A percentile compares a stretch with the other conserved stretches of the same genome.
phyloP scores from a whole-genome alignment of 2,888 invertebrate genomes.

The Acleris cristana region DNA sequence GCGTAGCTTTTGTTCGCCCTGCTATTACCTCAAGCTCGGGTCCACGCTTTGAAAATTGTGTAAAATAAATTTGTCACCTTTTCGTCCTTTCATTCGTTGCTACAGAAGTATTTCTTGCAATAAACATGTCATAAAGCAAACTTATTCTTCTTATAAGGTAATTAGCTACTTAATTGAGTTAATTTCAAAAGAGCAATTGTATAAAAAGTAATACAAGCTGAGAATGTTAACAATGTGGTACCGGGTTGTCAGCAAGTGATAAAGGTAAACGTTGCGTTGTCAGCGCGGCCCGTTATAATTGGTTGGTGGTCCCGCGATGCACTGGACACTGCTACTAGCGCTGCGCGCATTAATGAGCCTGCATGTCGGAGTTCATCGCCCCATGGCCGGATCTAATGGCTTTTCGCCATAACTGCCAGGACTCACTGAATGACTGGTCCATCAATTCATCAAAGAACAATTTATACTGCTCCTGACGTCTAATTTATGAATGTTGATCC shows the following conservation, averaged over 20 bases:
- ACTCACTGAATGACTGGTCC: conserved; percentile 42
- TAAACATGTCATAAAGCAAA: background rate
- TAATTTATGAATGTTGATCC: no score
- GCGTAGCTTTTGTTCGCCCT: conserved; percentile 57
- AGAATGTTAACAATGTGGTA: conserved; percentile 5
- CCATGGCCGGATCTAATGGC: conserved; percentile 53
- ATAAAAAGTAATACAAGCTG: conserved; percentile 1
- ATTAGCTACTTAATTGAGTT: background rate
- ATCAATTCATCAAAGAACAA: conserved; percentile 15
- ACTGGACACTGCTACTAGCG: conserved; percentile 50
- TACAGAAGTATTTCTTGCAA: conserved; percentile 51
- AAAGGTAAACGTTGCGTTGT: conserved; percentile 44
- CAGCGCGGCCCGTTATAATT: conserved; percentile 53
- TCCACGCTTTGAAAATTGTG: conserved; percentile 56
- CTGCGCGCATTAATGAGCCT: conserved; percentile 67
- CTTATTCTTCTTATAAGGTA: background rate
- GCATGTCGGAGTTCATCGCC: conserved; percentile 62
- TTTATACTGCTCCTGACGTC: conserved; percentile 9
- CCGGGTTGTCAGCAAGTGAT: conserved; percentile 26
- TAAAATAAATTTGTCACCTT: conserved; percentile 59
- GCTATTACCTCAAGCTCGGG: conserved; percentile 53
- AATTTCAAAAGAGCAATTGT: background rate
- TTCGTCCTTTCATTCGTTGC: conserved; percentile 43
- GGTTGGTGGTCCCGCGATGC: conserved; percentile 37
- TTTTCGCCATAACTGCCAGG: conserved; percentile 42